Base-by-base conservation (phyloP, 2,113 vertebrate genomes). In the Sinocyclocheilus rhinocerous region DNA sequence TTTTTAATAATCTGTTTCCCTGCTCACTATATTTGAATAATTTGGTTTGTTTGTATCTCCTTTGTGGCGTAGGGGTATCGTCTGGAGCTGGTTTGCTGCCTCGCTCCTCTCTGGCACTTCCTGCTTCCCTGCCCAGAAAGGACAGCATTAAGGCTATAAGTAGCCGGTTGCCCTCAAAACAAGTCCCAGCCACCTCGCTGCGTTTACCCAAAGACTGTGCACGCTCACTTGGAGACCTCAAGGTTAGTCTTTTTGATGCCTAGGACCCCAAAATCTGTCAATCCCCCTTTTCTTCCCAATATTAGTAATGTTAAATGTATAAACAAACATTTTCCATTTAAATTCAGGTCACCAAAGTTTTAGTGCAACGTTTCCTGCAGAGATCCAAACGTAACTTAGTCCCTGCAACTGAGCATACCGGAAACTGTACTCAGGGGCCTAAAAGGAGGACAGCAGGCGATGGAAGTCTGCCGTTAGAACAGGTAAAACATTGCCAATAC, bases 221-320 rank as follows among this genome's bases (percentile, higher is more conserved):
- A 73, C 96, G 96, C 45, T 99, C 98, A 15, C 92, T 99, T 2
- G 97, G 97, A 42, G 98, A 99, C 91, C 96, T 99, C 33, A 99
- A 99, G 93, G 96, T 95, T 13, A 48, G 36, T 72, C 69, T 10
- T 59, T 29, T 33, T 33, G 26, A 39, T 39, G 15, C 16, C 33
- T 20, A 36, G 0, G n/a, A 33, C 15, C 24, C 24, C 0, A 1
- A 55, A 16, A 29, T 55, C 15, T 18, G 48, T 13, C 9, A 7
- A 29, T 55, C 24, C 48, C 24, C 7, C 24, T 22, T 59, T 22
- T 59, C 9, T 72, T 39, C 4, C 33, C 10, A 11, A n/a, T n/a
- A 42, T 73, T 42, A 13, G 1, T 11, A 73, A 12, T 73, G 18
- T 72, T 39, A 73, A 6, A 42, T 73, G 10, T 42, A n/a, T 42